Base-by-base conservation (phyloP, 2,888 invertebrate genomes). In the Sepiola atlantica region DNA sequence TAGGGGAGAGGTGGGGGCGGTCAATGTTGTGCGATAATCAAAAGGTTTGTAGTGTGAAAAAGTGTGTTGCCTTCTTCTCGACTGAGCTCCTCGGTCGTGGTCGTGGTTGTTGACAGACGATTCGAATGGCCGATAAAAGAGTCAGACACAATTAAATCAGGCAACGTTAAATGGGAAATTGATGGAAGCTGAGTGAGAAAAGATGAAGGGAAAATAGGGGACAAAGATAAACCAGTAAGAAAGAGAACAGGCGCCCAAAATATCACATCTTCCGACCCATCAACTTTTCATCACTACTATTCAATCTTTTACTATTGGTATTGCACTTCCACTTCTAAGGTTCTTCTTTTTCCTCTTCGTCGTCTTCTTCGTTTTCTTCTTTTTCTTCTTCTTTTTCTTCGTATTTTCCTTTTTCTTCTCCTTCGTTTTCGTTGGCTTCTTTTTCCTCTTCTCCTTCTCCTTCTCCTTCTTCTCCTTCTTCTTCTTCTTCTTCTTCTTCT, bases 141-240 rank as follows among this genome's bases (percentile, higher is more conserved):
- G n/a, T 32, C 77, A 77, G 77, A 77, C n/a, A 77, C 77, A 77
- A 77, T 77, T 77, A 77, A 77, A 77, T 77, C n/a, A 77, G 4
- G 77, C 77, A 32, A 77, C n/a, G 77, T 77, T 77, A 77, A 77
- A 77, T 77, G 77, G 14, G 77, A n/a, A 77, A 77, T 77, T 77
- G 77, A 77, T 77, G 77, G 77, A 77, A 77, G n/a, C 32, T 77
- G 77, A 77, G 77, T 77, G 77, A n/a, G 77, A 77, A 77, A 77
- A 77, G 77, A 77, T 77, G 28, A 77, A 77, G 77, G 77, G 32
- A 32, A 77, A 12, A n/a, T n/a, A 14, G 16, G n/a, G 14, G n/a
- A n/a, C n/a, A n/a, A 77, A n/a, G 32, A 77, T 12, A 32, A 77
- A 1, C 10, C 14, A 61, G 24, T 24, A 61, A 61, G 6, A 77